Evolutionary conservation across 2,113 vertebrate genomes (phyloP).

Genomic region (Oxyura jamaicensis): DNA sequence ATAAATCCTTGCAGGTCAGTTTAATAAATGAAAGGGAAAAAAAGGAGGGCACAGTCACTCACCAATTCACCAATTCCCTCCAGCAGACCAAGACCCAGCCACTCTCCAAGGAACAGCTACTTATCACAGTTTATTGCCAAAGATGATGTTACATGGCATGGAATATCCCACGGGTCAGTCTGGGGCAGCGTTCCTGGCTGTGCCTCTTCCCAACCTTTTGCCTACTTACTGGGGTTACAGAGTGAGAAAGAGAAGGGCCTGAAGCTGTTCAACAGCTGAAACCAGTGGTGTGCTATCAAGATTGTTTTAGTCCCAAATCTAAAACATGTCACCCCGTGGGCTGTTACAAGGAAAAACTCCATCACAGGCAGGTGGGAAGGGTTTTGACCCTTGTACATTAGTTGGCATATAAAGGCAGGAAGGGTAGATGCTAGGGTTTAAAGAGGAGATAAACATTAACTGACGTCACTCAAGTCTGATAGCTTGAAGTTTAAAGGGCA

Average conservation of each 20-base stretch:
- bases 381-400: background rate
- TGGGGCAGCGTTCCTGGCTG: fast-evolving
- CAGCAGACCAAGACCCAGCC: background rate
- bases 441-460: background rate
- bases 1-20: background rate
- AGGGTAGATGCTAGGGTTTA: background rate
- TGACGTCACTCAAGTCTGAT: background rate
- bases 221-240: background rate
- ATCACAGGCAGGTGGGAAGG: background rate
- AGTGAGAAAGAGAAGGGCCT: background rate
- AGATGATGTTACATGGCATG: fast-evolving
- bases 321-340: background rate
- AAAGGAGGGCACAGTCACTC: background rate
- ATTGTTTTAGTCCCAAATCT: background rate
- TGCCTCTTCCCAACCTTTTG: background rate
- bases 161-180: background rate
- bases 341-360: background rate
- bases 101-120: background rate
- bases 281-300: background rate
- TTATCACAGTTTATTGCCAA: background rate
- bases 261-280: background rate
- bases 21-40: background rate
- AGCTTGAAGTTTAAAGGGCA: background rate
- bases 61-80: background rate
- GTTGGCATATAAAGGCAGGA: background rate